Base-by-base conservation (phyloP, 2,888 invertebrate species). In the Seira musarum region DNA sequence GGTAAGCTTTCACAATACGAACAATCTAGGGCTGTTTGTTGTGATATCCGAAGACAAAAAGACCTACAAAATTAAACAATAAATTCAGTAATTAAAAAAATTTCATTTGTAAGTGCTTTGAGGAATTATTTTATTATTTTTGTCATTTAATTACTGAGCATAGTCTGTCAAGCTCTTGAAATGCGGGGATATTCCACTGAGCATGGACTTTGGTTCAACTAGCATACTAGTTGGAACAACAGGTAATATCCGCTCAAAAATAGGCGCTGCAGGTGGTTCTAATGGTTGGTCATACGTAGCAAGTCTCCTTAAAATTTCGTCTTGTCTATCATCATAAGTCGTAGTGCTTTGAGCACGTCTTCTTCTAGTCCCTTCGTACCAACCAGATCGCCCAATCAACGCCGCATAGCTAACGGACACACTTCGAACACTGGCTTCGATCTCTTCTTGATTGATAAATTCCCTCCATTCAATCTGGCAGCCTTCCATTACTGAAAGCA, bases 21-120 rank as follows among this genome's bases (percentile, higher is more conserved):
- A 80, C 92, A 91, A 88, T 94, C 93, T 10, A 93, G 88, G 0
- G 92, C 92, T 65, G 92, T 92, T 81, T 93, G 91, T 87, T 94
- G 93, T 0, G 92, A 92, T 15, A 92, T 89, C 83, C 91, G 90
- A 46, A 92, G 88, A 81, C 91, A 90, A 85, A 93, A 93, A 87
- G 91, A 90, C 69, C 93, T 93, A 87, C n/a, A 87, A 89, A 85
- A 83, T 60, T 64, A 69, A 49, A 40, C 17, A 71, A 61, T 19
- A 63, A 60, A 17, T 72, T 15, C 57, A n/a, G 57, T n/a, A 71
- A 72, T 46, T 65, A 21, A 17, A 13, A 2, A 35, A 66, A 15
- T 5, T 22, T 57, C 65, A 35, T 19, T 65, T 21, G 17, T 87
- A 88, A 86, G 82, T 69, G n/a, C n/a, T n/a, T n/a, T n/a, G n/a